Percentiles rank a stretch among this genome's conserved stretches.
phyloP scores from a whole-genome alignment of 2,888 invertebrate species.

The Oscheius myriophilus region DNA sequence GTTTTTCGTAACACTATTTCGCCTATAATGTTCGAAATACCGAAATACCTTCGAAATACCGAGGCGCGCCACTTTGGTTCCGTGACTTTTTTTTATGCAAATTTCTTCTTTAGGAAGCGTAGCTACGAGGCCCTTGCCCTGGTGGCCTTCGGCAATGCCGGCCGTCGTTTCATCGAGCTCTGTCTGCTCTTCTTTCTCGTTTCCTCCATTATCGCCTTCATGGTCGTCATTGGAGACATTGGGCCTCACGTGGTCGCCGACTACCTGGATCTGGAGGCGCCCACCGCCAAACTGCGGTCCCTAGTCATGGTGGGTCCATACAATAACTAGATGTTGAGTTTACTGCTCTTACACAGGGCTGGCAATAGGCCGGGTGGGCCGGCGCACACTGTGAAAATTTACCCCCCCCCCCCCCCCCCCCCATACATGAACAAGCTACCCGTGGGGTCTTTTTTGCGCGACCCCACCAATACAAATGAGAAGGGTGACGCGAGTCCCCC shows the following conservation, averaged over 20 bases:
- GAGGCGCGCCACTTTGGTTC: too few relatives aligned
- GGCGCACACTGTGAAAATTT: too few relatives aligned
- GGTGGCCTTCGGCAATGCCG: constrained; percentile 83
- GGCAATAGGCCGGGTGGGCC: too few relatives aligned
- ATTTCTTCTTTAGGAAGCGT: constrained; percentile 30
- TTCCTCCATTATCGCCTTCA: constrained; percentile 87
- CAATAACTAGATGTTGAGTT: too few relatives aligned
- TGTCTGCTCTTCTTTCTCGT: constrained; percentile 90
- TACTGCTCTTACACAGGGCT: constrained; percentile 1
- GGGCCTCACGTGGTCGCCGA: constrained; percentile 81
- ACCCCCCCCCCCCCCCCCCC: too few relatives aligned
- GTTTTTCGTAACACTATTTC: too few relatives aligned
- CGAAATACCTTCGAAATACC: too few relatives aligned
- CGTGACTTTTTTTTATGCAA: neutral
- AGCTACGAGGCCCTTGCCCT: constrained; percentile 78
- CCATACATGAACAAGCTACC: too few relatives aligned
- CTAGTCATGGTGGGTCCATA: constrained; percentile 55
- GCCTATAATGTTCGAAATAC: neutral
- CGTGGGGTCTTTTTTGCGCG: too few relatives aligned
- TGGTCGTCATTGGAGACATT: constrained; percentile 91
- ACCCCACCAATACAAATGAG: too few relatives aligned
- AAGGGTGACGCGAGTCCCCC: too few relatives aligned
- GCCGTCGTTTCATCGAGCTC: constrained; percentile 82
- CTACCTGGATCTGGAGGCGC: constrained; percentile 55
- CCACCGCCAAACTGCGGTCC: constrained; percentile 56